These are phyloP conservation scores for Spinus pinus DNA, from an alignment of 2,797 vertebrate species.

Conservation along the genomic window DNA sequence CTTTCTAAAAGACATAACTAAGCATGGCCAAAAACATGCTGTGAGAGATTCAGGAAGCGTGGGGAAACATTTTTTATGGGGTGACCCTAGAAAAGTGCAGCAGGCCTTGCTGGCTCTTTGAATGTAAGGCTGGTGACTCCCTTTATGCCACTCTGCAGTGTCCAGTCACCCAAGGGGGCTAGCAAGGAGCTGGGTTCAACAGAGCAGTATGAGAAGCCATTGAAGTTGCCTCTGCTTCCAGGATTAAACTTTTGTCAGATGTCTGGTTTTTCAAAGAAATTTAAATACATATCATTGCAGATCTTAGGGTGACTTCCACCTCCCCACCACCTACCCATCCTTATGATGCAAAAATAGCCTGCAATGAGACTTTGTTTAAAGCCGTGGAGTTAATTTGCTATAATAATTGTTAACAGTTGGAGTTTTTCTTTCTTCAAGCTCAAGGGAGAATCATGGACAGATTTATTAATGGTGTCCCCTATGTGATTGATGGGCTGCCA, in stretches of 20 bases:
- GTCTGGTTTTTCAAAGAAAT: background rate
- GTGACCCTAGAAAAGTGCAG: background rate
- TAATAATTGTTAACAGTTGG: constrained; percentile 64
- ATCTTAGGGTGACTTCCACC: background rate
- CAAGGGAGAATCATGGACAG: constrained; percentile 53
- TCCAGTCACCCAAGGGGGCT: background rate
- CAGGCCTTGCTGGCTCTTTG: background rate
- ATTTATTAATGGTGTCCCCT: constrained; percentile 63
- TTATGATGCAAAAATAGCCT: constrained; percentile 16
- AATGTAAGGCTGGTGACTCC: background rate
- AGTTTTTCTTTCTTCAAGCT: constrained; percentile 48
- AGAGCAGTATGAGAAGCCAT: background rate
- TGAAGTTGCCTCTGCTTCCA: background rate
- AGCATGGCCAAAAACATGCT: background rate
- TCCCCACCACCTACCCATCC: background rate
- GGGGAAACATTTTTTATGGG: rapidly evolving
- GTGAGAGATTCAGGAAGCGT: background rate
- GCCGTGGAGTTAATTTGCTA: constrained; percentile 55
- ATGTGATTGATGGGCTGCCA: constrained; percentile 55
- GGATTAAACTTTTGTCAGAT: background rate
- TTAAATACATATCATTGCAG: background rate
- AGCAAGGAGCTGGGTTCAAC: background rate
- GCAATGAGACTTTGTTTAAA: constrained; percentile 54
- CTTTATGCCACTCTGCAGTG: background rate
- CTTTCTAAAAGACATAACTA: background rate